Base-by-base conservation (phyloP, 2,797 vertebrate species). In the Columba guinea region DNA sequence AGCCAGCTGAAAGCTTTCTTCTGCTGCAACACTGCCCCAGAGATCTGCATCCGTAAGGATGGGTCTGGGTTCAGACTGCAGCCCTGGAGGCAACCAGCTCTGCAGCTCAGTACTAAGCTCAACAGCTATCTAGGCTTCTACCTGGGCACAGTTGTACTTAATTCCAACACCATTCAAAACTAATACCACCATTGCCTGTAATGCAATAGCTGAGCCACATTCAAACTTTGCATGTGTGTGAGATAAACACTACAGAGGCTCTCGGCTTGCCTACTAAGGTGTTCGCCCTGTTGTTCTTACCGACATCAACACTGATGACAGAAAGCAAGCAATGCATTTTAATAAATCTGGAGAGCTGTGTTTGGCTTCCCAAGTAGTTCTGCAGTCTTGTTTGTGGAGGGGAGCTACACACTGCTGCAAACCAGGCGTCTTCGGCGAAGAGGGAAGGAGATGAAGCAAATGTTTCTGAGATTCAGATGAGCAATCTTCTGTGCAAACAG, bases 301-400 rank as follows among this genome's bases (percentile, higher is more conserved):
- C 1, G 0, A 62, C 44, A 84, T 8, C 80, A 89, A 63, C 63
- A 26, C 41, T 48, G 62, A 41, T 69, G 73, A 84, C 73, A 77
- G 35, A 87, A 75, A 94, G 49, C 64, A 78, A 78, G 84, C 37
- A 53, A 52, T 37, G 53, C 71, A 73, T 86, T 94, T 89, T 80
- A 93, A 86, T 84, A 80, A 49, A 69, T 5, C 68, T 55, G 49
- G 77, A 75, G 62, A 41, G 58, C 14, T 55, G 51, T 62, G 46
- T 73, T 73, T 35, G 49, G 58, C 37, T 87, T 65, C 78, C 78
- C 71, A 81, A 81, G 84, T 9, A 89, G 37, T 58, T 91, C 75
- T 80, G 87, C 60, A 53, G 82, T 60, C 52, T 35, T 52, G 37
- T 27, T 28, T 37, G n/a, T 3, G 2, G 79, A 44, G 79, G 63